Evolutionary conservation across 2,797 vertebrate genomes (phyloP).

Genomic region (Notolepis coatsorum): DNA sequence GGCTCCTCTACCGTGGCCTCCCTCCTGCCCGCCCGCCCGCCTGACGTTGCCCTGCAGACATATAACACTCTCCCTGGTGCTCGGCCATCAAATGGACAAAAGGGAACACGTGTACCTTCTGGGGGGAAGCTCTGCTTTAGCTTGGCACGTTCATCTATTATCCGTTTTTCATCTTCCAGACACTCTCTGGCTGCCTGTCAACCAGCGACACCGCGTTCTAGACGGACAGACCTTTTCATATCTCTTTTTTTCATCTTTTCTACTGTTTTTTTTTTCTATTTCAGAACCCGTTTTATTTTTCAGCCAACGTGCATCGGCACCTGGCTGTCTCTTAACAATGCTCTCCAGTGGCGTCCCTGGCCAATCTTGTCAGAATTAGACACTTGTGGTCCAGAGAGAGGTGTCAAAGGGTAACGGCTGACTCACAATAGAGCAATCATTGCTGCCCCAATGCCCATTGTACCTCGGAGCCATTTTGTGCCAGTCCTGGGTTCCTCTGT

Average conservation of each 20-base stretch:
- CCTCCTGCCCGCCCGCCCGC: slow-evolving; percentile 22
- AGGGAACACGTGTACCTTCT: slow-evolving; percentile 52
- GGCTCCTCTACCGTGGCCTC: background rate
- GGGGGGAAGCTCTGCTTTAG: slow-evolving; percentile 38
- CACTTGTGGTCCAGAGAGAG: slow-evolving; percentile 64
- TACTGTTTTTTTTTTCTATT: slow-evolving; percentile 39
- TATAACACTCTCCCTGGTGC: slow-evolving; percentile 35
- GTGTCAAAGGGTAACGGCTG: slow-evolving; percentile 73
- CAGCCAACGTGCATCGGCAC: slow-evolving; percentile 53
- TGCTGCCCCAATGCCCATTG: slow-evolving; percentile 68
- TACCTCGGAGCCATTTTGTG: slow-evolving; percentile 70
- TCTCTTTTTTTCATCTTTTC: slow-evolving; percentile 16
- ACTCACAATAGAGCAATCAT: slow-evolving; percentile 80
- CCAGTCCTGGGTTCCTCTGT: slow-evolving; percentile 57
- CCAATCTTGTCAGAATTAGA: slow-evolving; percentile 76
- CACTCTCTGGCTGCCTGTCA: slow-evolving; percentile 38
- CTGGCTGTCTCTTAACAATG: slow-evolving; percentile 59
- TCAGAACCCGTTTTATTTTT: slow-evolving; percentile 52
- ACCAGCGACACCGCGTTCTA: background rate
- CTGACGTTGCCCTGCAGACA: slow-evolving; percentile 32
- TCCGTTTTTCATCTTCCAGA: slow-evolving; percentile 59
- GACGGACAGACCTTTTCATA: slow-evolving; percentile 48
- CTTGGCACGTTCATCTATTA: slow-evolving; percentile 58
- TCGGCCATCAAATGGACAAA: slow-evolving; percentile 61
- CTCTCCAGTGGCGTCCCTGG: slow-evolving; percentile 71